These are phyloP conservation scores for Lycodopsis pacificus DNA, from an alignment of 2,797 vertebrate species.

Conservation along the genomic window DNA sequence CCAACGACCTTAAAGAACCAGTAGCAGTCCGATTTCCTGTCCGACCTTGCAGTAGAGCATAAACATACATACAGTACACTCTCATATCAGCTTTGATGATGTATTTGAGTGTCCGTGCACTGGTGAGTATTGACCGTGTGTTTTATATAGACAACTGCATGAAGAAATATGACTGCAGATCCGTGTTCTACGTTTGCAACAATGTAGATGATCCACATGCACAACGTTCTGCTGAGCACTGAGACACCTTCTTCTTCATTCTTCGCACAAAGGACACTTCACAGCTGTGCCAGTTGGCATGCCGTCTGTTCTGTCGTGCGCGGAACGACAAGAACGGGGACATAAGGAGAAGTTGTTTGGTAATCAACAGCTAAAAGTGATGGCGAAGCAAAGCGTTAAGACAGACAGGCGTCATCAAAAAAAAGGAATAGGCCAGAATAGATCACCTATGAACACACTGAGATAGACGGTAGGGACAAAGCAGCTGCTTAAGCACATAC, in stretches of 20 bases:
- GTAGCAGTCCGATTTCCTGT: not conserved
- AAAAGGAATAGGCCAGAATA: constrained; percentile 9
- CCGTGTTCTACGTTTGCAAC: not conserved
- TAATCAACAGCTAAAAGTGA: constrained; percentile 42
- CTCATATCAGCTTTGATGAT: not conserved
- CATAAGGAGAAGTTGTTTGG: constrained; percentile 33
- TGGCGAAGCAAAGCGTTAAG: constrained; percentile 37
- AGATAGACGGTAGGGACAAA: not conserved
- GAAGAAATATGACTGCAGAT: constrained; percentile 1
- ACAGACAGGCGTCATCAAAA: constrained; percentile 17
- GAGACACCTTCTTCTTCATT: not conserved
- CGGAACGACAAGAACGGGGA: constrained; percentile 1
- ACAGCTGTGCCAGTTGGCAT: constrained; percentile 1
- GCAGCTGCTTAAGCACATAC: not conserved
- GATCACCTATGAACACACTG: constrained; percentile 4
- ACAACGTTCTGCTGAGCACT: constrained; percentile 12
- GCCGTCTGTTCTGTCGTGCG: constrained; percentile 7
- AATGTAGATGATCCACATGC: not conserved
- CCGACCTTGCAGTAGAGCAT: not conserved
- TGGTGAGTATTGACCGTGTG: not conserved
- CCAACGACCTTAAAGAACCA: not conserved
- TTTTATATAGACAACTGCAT: not conserved
- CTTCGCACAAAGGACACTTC: not conserved
- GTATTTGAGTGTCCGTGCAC: not conserved
- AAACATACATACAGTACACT: not conserved